phyloP scores from a whole-genome alignment of 1,140 invertebrate species.

The Drosophila rhopaloa region DNA sequence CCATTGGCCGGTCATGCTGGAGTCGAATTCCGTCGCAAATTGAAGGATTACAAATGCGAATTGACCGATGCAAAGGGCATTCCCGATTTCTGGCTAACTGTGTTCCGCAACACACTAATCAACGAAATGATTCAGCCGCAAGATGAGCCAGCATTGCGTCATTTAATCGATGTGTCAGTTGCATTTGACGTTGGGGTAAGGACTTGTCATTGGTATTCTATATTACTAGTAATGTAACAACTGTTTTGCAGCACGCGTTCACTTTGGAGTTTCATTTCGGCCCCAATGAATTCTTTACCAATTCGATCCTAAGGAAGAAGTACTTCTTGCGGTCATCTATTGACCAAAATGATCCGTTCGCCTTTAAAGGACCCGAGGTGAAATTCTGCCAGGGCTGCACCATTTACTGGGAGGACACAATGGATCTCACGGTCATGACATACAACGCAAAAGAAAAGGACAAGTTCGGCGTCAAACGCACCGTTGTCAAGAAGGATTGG shows the following conservation, averaged over 20 bases:
- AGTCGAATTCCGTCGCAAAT: no score
- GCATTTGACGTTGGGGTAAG: not conserved
- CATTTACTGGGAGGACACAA: not conserved
- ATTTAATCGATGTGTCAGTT: not conserved
- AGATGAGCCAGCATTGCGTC: not conserved
- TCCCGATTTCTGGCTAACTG: not conserved
- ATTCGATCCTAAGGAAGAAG: not conserved
- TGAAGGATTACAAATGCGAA: no score
- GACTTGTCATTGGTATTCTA: not conserved
- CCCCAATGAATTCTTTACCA: not conserved
- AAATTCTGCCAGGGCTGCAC: not conserved
- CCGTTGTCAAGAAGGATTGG: not conserved
- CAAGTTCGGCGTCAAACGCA: not conserved
- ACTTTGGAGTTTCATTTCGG: not conserved
- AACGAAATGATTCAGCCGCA: not conserved
- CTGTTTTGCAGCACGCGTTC: not conserved
- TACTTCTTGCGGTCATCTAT: not conserved
- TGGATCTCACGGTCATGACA: not conserved
- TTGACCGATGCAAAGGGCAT: not conserved
- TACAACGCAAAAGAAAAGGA: not conserved
- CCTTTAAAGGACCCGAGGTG: not conserved
- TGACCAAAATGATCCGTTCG: not conserved
- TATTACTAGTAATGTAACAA: no score
- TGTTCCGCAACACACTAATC: not conserved
- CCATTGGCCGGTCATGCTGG: no score